Evolutionary conservation across 2,797 vertebrate genomes (phyloP).

Genomic region (Salarias fasciatus): DNA sequence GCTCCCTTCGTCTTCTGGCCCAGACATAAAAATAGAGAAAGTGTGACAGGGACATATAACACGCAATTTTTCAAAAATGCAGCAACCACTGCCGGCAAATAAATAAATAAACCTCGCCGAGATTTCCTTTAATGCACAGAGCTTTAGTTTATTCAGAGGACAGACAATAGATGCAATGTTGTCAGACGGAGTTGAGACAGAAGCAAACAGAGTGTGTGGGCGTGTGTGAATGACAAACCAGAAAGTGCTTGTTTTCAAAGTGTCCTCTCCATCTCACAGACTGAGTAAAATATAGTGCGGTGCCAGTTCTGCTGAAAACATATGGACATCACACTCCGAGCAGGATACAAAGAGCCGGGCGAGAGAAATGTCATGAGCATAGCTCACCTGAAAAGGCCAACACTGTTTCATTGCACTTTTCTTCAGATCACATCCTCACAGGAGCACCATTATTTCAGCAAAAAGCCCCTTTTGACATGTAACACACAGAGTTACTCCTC

Average conservation of each 20-base stretch:
- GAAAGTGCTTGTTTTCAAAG: conserved; percentile 61
- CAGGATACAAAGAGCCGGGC: conserved; percentile 26
- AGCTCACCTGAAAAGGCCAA: conserved; percentile 70
- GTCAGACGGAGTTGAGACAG: conserved; percentile 42
- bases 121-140: conserved; percentile 26
- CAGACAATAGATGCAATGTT: conserved; percentile 48
- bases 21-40: neutral
- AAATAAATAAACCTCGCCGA: conserved; percentile 23
- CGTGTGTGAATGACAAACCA: conserved; percentile 65
- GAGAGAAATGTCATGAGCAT: conserved; percentile 67
- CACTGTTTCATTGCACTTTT: conserved; percentile 31
- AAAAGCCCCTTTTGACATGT: conserved; percentile 30
- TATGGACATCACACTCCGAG: conserved; percentile 45
- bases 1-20: neutral
- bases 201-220: conserved; percentile 55
- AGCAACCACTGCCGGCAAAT: conserved; percentile 31
- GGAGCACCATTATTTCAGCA: conserved; percentile 37
- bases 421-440: conserved; percentile 30
- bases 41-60: conserved; percentile 12
- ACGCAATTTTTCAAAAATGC: neutral
- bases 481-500: conserved; percentile 14
- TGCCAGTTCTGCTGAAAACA: conserved; percentile 48
- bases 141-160: conserved; percentile 43
- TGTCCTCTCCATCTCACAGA: conserved; percentile 51
- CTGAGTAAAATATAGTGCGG: conserved; percentile 51